Base-by-base conservation (phyloP, 2,797 vertebrate species). In the Steatocranus sp. region DNA sequence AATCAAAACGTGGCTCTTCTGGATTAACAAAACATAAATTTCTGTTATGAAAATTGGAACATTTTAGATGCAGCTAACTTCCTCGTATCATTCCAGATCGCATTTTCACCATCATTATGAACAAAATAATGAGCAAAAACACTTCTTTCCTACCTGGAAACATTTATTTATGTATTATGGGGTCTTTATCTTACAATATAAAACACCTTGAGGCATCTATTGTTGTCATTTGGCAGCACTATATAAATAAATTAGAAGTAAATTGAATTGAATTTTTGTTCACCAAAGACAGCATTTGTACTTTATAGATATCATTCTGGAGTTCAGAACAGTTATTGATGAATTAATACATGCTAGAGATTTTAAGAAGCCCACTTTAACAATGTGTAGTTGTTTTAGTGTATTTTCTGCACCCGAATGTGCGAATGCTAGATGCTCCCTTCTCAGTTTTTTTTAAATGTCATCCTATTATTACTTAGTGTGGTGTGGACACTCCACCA, bases 391-490 rank as follows among this genome's bases (percentile, higher is more conserved):
- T 43, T 74, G 73, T 75, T 36, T 5, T 36, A 8, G 46, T 50
- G 43, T 48, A n/a, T n/a, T 43, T 30, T 73, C 25, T 32, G 0
- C 17, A 48, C 27, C 17, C n/a, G 43, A 48, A 73, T 32, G 68
- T 73, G 68, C n/a, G 25, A 73, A 73, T 66, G 25, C 74, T 15
- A 73, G 70, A 15, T 0, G 11, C 38, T 66, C 4, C 75, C 51
- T 83, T 25, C 12, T 68, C 30, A 23, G 76, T 5, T 53, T 79
- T 54, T 53, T 36, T 43, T 6, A 78, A 81, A 80, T 76, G 87
- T 68, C 76, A 46, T 15, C 25, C 25, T 83, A 74, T 79, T 87
- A 80, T 88, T 68, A 48, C 77, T 20, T 74, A 68, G 76, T 46
- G 75, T 56, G 56, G 38, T 79, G 2, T 17, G 75, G 83, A 48